These are phyloP conservation scores for Ceratina japonica DNA, from an alignment of 1,140 invertebrate genomes.

Conservation along the genomic window DNA sequence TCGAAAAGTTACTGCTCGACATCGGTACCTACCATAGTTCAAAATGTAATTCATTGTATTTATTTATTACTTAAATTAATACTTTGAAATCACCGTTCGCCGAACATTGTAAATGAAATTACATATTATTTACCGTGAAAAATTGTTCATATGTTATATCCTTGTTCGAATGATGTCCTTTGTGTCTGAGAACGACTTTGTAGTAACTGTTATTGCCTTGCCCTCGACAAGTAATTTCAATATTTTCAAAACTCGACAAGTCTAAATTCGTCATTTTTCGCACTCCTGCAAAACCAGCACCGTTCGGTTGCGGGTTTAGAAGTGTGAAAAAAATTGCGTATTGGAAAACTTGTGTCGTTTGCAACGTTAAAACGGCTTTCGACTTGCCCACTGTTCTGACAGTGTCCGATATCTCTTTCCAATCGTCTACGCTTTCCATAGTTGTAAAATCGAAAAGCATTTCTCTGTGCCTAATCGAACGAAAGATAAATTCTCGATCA, in stretches of 20 bases:
- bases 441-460: conserved; percentile 78
- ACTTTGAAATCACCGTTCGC: no score
- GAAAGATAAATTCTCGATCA: background rate
- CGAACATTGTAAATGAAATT: background rate
- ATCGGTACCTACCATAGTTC: conserved; percentile 74
- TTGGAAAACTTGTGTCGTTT: conserved; percentile 82
- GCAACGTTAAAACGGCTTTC: conserved; percentile 82
- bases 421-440: conserved; percentile 72
- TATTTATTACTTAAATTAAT: background rate
- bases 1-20: conserved; percentile 79
- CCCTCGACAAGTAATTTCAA: conserved; percentile 81
- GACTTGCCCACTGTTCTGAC: conserved; percentile 84
- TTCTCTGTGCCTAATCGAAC: conserved; percentile 53
- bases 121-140: conserved; percentile 78
- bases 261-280: conserved; percentile 77
- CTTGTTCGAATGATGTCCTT: conserved; percentile 79
- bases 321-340: conserved; percentile 84
- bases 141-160: conserved; percentile 84
- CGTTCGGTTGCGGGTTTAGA: conserved; percentile 85
- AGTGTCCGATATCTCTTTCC: conserved; percentile 84
- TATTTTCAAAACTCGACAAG: conserved; percentile 77
- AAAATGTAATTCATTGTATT: conserved; percentile 6
- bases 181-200: conserved; percentile 84
- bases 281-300: conserved; percentile 85
- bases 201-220: conserved; percentile 81